Evolutionary conservation across 2,888 invertebrate species (phyloP), one percentile per base, ranked within the genome.

Genomic region (Kuschelorhynchus macadamiae): DNA sequence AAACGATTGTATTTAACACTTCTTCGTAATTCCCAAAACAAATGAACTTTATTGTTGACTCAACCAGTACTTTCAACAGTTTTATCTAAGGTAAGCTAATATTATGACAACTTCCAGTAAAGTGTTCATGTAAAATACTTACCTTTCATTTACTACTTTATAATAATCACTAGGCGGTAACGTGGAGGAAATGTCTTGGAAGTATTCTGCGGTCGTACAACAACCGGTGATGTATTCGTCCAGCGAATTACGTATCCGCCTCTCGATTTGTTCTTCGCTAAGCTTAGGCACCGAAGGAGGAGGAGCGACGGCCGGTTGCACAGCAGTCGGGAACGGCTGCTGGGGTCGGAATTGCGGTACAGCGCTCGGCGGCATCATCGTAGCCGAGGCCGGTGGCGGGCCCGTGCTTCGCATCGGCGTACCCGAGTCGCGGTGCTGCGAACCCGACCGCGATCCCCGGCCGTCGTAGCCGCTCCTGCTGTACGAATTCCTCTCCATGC

Each of bases 391-490:
- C 30, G 75, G 70, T 3, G 74, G 73, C 52, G 75, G 75, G n/a
- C 71, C 70, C 30, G 79, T 76, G 25, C 36, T 52, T 17, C 73
- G 66, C n/a, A 73, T 67, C 11, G 72, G 57, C 11, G 74, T 67
- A 59, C 59, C 67, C 72, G 75, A 42, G 70, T 85, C 2, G 85
- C 87, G 81, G 67, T 88, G 88, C 67, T 88, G 87, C 46, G 88
- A 89, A 57, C 88, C 87, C 36, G 88, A 87, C 69, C 88, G 84
- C 5, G 88, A 76, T 14, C 64, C 63, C 72, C 85, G 83, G 46
- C 87, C 83, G 55, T 85, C 85, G 73, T 86, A 87, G 56, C 74
- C 77, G 5, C 67, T 42, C 11, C 61, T 63, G 33, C 76, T 76
- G 42, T 76, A 75, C 44, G 74, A 75, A 50, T 72, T 76, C 36